phyloP scores from a whole-genome alignment of 2,888 invertebrate species.

The Drosophila mettleri region DNA sequence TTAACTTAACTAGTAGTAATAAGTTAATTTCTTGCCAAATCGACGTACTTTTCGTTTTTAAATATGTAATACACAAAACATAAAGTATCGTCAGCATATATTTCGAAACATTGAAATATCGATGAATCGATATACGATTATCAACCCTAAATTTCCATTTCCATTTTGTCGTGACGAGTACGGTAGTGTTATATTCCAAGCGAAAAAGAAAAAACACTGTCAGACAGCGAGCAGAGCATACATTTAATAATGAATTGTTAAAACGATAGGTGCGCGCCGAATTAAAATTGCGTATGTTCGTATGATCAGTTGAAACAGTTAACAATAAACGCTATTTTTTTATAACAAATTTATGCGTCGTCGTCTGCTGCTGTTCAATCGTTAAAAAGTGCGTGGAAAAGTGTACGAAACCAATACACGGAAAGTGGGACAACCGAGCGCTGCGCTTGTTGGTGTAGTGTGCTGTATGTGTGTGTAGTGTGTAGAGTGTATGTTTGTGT shows the following conservation, averaged over 20 bases:
- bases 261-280: conserved; percentile 75
- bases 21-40: no score
- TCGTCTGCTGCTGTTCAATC: conserved; percentile 61
- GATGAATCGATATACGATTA: conserved; percentile 50
- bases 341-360: conserved; percentile 61
- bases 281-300: conserved; percentile 50
- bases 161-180: conserved; percentile 67
- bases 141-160: conserved; percentile 53
- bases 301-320: conserved; percentile 42
- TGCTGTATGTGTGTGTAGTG: conserved; percentile 31
- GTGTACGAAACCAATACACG: conserved; percentile 80
- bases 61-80: background rate
- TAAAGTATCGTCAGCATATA: conserved; percentile 11
- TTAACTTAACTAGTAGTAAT: no score
- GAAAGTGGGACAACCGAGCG: conserved; percentile 78
- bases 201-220: conserved; percentile 75
- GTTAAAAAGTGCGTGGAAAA: conserved; percentile 78
- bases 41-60: background rate
- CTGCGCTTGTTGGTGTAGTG: conserved; percentile 56
- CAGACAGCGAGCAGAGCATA: conserved; percentile 70
- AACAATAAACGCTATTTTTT: conserved; percentile 47
- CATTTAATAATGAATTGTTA: conserved; percentile 75
- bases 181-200: conserved; percentile 72
- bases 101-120: conserved; percentile 16
- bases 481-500: conserved; percentile 31